Evolutionary conservation across 2,797 vertebrate genomes (phyloP), one percentile per base, ranked within the genome.

Genomic region (Taenioides sp.): DNA sequence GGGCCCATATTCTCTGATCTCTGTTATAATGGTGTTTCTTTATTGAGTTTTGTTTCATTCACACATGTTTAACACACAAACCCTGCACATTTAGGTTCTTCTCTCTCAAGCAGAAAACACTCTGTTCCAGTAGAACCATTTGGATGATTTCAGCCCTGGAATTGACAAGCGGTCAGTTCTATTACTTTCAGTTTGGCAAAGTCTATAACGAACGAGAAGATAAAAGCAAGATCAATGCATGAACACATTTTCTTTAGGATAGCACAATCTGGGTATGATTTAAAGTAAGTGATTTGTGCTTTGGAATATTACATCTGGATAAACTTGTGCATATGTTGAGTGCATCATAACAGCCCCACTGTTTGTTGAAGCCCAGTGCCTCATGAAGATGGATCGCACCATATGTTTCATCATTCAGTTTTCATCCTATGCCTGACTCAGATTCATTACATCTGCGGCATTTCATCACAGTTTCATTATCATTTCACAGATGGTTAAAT

Each of bases 381-480:
- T 57, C 61, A 78, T 80, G 43, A 69, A 57, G 57, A 76, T 28
- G 72, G 34, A 77, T 59, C 31, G 40, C 6, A 16, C 60, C n/a
- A 74, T 68, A 71, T 20, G 43, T 66, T 68, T 34, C 65, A 61
- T 65, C 27, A 37, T 66, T 73, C 61, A 34, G 7, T 23, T 9
- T 73, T 43, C 49, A 27, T 50, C 43, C 7, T 57, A 34, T 54
- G 49, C 1, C 59, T 66, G 20, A 18, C 37, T 50, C 64, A 47
- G 62, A 67, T 67, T 34, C 65, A 17, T 67, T 43, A 37, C 67
- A 43, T 50, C 65, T 28, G 47, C 54, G 58, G 52, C 16, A 16
- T 1, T 71, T 67, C 67, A 34, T 59, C n/a, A 11, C 7, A 54
- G 31, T 10, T 22, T 22, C 27, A 28, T 60, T 52, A 31, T 60